Percentiles rank a stretch among this genome's conserved stretches.
Evolutionary conservation across 1,140 invertebrate species (phyloP).

Genomic region (Cotesia typhae): DNA sequence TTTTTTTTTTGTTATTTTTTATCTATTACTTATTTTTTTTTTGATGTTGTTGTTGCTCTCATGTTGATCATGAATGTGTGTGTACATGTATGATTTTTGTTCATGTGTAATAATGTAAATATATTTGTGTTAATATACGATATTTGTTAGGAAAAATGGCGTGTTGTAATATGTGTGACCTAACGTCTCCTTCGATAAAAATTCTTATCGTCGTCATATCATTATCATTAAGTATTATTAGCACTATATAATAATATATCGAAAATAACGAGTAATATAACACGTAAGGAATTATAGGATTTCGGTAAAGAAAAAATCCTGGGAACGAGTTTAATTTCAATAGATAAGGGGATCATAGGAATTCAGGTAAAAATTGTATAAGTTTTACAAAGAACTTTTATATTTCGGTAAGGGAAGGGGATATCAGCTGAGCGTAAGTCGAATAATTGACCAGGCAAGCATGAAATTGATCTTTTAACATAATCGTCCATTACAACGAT

Average conservation of each 20-base stretch:
- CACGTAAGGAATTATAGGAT: slow-evolving; percentile 61
- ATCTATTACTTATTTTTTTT: slow-evolving; percentile 40
- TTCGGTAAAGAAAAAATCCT: not conserved
- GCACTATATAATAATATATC: slow-evolving; percentile 64
- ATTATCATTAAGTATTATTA: slow-evolving; percentile 67
- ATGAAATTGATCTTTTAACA: not conserved
- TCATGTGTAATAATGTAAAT: slow-evolving; percentile 25
- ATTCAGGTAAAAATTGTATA: not conserved
- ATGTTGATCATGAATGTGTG: slow-evolving; percentile 34
- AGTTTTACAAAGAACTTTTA: not conserved
- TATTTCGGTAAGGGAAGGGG: not conserved
- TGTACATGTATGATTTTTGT: slow-evolving; percentile 31
- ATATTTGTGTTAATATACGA: slow-evolving; percentile 38
- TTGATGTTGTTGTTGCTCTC: slow-evolving; percentile 37
- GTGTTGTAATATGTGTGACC: slow-evolving; percentile 60
- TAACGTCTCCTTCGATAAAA: slow-evolving; percentile 64
- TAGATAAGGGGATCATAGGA: not conserved
- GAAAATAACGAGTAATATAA: slow-evolving; percentile 68
- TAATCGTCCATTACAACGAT: not conserved
- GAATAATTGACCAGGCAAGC: not conserved
- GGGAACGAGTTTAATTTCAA: slow-evolving; percentile 2
- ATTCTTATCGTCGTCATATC: slow-evolving; percentile 64
- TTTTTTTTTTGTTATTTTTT: slow-evolving; percentile 49
- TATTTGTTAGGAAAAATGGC: slow-evolving; percentile 52
- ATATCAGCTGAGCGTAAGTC: not conserved